Conservation (phyloP, 2,888 invertebrate genomes). For the Hypselothyrea guttata region DNA sequence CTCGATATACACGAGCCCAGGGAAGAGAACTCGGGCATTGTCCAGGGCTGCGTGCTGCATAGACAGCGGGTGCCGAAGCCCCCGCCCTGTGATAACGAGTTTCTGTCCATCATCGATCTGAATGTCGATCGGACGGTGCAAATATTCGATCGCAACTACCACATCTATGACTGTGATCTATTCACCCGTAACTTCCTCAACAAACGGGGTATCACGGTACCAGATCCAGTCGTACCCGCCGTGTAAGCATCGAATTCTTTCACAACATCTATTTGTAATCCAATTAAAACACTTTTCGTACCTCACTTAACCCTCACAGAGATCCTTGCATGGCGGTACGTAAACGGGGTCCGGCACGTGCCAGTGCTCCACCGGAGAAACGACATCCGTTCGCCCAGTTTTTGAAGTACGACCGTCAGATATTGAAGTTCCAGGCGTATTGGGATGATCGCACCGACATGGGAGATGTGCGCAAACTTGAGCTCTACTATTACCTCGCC, state of each 20-base stretch:
- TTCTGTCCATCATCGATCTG: constrained; percentile 92
- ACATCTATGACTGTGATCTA: constrained; percentile 92
- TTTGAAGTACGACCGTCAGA: constrained; percentile 90
- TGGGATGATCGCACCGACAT: constrained; percentile 94
- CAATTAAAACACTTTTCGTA: no score
- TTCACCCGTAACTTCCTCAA: constrained; percentile 93
- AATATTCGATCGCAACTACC: constrained; percentile 91
- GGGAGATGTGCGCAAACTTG: constrained; percentile 90
- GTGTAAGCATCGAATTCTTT: constrained; percentile 37
- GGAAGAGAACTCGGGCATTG: constrained; percentile 91
- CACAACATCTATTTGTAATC: background rate
- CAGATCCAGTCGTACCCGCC: constrained; percentile 86
- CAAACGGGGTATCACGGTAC: constrained; percentile 92
- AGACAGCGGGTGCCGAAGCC: constrained; percentile 92
- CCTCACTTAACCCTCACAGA: no score
- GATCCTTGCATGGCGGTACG: constrained; percentile 83
- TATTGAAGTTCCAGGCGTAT: constrained; percentile 90
- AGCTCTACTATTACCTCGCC: constrained; percentile 92
- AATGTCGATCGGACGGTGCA: constrained; percentile 92
- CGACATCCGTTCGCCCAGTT: constrained; percentile 90
- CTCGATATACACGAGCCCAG: constrained; percentile 92
- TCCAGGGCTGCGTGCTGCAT: constrained; percentile 91
- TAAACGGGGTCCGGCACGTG: constrained; percentile 50
- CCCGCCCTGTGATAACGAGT: constrained; percentile 87
- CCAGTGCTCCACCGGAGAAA: constrained; percentile 79